These are phyloP conservation scores for Encarsia formosa DNA, from an alignment of 2,888 invertebrate genomes.

Conservation along the genomic window DNA sequence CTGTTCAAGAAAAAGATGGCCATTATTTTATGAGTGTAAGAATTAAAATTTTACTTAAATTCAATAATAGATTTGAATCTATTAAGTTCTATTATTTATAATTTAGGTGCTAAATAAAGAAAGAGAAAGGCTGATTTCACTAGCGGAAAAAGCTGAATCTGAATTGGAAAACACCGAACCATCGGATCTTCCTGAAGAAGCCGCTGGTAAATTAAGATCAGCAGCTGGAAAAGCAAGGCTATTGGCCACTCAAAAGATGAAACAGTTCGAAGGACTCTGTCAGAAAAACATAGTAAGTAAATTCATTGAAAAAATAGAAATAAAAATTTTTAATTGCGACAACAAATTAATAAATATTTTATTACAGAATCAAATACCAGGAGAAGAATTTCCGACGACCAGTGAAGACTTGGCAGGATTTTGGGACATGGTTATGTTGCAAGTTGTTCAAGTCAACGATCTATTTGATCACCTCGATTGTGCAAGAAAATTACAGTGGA, in stretches of 20 bases:
- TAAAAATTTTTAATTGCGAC: too few species aligned
- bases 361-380: slow-evolving; percentile 60
- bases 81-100: slow-evolving; percentile 1
- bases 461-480: slow-evolving; percentile 68
- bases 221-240: slow-evolving; percentile 89
- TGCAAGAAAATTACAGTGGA: slow-evolving; percentile 66
- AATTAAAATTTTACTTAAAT: slow-evolving; percentile 5
- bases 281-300: slow-evolving; percentile 61
- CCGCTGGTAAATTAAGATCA: slow-evolving; percentile 77
- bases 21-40: slow-evolving; percentile 68
- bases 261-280: slow-evolving; percentile 84
- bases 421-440: slow-evolving; percentile 96
- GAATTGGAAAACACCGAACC: slow-evolving; percentile 57
- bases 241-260: slow-evolving; percentile 87
- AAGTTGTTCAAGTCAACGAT: slow-evolving; percentile 80
- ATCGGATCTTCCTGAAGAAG: slow-evolving; percentile 68
- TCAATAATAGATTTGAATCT: background rate
- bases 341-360: slow-evolving; percentile 6
- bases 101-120: slow-evolving; percentile 68
- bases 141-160: slow-evolving; percentile 70
- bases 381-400: slow-evolving; percentile 84
- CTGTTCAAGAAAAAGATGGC: slow-evolving; percentile 62
- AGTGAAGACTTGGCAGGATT: slow-evolving; percentile 89
- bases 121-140: slow-evolving; percentile 63
- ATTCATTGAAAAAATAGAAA: too few species aligned